Evolutionary conservation across 2,113 vertebrate genomes (phyloP), one percentile per base, ranked within the genome.

Genomic region (Camelus bactrianus): DNA sequence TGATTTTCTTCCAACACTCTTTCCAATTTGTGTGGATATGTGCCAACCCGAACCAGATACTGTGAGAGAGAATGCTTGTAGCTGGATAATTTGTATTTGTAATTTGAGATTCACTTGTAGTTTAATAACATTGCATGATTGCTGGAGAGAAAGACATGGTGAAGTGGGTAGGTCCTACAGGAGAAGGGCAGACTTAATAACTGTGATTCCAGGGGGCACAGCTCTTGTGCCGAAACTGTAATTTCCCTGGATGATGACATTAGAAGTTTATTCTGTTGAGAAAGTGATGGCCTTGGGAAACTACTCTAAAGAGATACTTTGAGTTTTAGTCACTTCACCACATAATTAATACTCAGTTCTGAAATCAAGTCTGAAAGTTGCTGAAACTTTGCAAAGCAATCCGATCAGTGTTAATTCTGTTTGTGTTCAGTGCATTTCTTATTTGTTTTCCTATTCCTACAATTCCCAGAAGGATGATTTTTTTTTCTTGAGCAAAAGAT

Each of bases 71-170:
- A 79, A 92, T 81, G 70, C 54, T 89, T 86, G 54, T 89, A 93
- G 58, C 42, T 89, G 79, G n/a, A n/a, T 80, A 86, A 91, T 94
- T 92, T 95, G 73, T 95, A 79, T 88, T 85, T 94, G 62, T 80
- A 93, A 97, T 94, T 94, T 91, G 79, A 97, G 69, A 94, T 89
- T 96, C 70, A 28, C 82, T 96, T 96, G 20, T 64, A 90, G 77
- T 81, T 96, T 80, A 91, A 93, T 94, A 72, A 93, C 89, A 95
- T 60, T 70, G 35, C 22, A 50, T 54, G 91, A 93, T 83, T 82
- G 24, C 42, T 91, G 26, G 50, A 94, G 75, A 92, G 38, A 82
- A 94, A 89, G 67, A 88, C 83, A 56, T 22, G 20, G 35, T 69
- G 58, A 86, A 73, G 28, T 91, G 62, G n/a, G 35, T 15, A 58